A percentile compares a stretch with the other conserved stretches of the same genome.
phyloP scores from a whole-genome alignment of 2,797 vertebrate species.

The Jordanella pulchra region DNA sequence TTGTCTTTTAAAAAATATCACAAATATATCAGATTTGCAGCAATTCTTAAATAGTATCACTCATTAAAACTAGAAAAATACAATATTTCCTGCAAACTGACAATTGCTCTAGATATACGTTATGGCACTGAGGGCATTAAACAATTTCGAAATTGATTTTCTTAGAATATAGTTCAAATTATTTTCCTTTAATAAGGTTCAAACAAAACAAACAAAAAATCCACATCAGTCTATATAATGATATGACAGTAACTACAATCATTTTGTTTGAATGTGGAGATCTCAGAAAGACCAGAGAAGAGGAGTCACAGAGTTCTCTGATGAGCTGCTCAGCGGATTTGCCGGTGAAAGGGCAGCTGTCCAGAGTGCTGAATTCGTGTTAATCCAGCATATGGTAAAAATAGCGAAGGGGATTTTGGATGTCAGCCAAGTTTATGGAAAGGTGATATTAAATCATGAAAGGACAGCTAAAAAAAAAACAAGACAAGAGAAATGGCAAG shows the following conservation, averaged over 20 bases:
- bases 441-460: conserved; percentile 41
- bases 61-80: background rate
- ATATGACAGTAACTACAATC: conserved; percentile 28
- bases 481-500: background rate
- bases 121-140: background rate
- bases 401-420: conserved; percentile 71
- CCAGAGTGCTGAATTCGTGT: conserved; percentile 81
- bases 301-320: conserved; percentile 71
- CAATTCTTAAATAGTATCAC: background rate
- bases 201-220: background rate
- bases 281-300: conserved; percentile 60
- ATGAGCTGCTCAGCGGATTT: conserved; percentile 80
- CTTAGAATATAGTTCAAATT: background rate
- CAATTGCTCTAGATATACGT: background rate
- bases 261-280: conserved; percentile 51
- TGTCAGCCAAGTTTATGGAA: conserved; percentile 65
- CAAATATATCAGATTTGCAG: background rate
- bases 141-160: background rate
- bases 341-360: conserved; percentile 79
- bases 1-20: background rate
- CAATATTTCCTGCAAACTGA: background rate
- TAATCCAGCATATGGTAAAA: conserved; percentile 81
- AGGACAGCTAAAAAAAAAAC: conserved; percentile 8
- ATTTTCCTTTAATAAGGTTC: background rate
- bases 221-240: conserved; percentile 12